Percentiles rank a stretch among this genome's conserved stretches.
phyloP scores from a whole-genome alignment of 92 coral and sea anemone genomes.

The Zoanthus solanderi region DNA sequence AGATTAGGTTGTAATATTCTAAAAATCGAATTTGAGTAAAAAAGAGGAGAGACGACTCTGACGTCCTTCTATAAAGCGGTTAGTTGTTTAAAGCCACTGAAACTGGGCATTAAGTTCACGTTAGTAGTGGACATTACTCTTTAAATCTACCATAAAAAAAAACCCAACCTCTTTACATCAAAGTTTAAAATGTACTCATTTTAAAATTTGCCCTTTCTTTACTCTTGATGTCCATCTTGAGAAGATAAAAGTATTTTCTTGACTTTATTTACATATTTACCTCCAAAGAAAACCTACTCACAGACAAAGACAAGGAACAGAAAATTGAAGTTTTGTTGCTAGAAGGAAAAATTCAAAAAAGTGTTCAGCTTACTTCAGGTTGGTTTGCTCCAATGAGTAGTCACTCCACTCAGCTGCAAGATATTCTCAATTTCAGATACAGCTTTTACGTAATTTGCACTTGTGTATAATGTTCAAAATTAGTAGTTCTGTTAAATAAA shows the following conservation, averaged over 20 bases:
- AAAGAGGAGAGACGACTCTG: too few species aligned
- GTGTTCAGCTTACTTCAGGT: slow-evolving; percentile 27
- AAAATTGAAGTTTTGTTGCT: slow-evolving; percentile 24
- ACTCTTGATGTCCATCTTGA: background rate
- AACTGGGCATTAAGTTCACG: too few species aligned
- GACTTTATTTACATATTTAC: slow-evolving; percentile 17
- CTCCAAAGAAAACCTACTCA: background rate
- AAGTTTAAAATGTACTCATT: background rate
- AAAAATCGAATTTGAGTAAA: too few species aligned
- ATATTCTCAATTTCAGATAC: background rate
- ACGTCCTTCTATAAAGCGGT: too few species aligned
- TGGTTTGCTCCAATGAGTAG: background rate
- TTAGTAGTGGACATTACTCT: background rate
- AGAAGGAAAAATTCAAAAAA: slow-evolving; percentile 39
- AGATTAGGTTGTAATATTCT: too few species aligned
- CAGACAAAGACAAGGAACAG: background rate
- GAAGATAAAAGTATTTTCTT: background rate
- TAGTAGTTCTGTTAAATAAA: too few species aligned
- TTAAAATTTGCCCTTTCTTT: background rate
- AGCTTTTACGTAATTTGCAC: too few species aligned
- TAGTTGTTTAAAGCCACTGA: too few species aligned
- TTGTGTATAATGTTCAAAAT: too few species aligned
- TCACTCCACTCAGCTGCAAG: background rate
- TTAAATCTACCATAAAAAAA: too few species aligned
- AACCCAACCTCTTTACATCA: too few species aligned